These are phyloP conservation scores for Deilephila elpenor DNA, from an alignment of 2,888 invertebrate species.

Conservation along the genomic window DNA sequence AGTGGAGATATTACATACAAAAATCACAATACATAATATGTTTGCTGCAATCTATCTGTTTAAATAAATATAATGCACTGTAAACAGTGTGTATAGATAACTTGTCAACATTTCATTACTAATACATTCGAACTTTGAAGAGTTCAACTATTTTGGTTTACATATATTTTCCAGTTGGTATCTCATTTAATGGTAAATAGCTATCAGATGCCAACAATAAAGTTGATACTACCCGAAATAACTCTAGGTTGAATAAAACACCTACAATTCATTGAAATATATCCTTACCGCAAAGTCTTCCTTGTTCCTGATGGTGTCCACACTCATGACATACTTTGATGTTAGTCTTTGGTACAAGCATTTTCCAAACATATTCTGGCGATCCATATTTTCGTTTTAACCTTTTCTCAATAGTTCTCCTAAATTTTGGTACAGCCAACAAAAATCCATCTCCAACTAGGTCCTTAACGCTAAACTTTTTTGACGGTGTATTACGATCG, in stretches of 20 bases:
- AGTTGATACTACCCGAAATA: background rate
- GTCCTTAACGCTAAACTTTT: constrained; percentile 84
- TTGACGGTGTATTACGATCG: constrained; percentile 43
- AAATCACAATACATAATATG: no score
- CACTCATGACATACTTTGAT: constrained; percentile 91
- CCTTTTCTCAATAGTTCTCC: constrained; percentile 91
- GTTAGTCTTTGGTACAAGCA: constrained; percentile 88
- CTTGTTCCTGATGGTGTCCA: constrained; percentile 92
- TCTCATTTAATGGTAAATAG: no score
- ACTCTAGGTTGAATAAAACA: background rate
- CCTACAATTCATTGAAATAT: background rate
- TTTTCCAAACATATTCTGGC: constrained; percentile 88
- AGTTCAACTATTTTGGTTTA: no score
- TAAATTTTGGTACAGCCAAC: constrained; percentile 92
- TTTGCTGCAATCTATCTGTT: no score
- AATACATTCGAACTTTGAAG: no score
- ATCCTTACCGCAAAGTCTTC: constrained; percentile 91
- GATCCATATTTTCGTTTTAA: constrained; percentile 89
- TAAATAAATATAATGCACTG: no score
- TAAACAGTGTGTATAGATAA: no score
- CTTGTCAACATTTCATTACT: no score
- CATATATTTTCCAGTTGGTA: no score
- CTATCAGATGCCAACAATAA: no score
- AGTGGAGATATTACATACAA: no score
- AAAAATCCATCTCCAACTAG: constrained; percentile 90